Base-by-base conservation (phyloP, 2,888 invertebrate genomes). In the Priocnemis perturbator region DNA sequence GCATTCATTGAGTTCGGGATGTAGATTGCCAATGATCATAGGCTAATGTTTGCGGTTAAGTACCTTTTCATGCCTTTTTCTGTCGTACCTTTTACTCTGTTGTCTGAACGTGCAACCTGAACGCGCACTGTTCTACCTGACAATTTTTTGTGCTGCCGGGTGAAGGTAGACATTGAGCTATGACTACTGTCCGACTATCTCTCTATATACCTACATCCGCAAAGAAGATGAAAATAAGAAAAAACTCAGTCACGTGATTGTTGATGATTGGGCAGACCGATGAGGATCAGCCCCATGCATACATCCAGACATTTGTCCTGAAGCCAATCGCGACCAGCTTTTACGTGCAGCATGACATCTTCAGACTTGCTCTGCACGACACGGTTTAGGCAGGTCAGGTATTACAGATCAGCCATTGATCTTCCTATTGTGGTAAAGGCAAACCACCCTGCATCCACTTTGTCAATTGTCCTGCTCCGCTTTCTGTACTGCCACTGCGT, bases 311-410 rank as follows among this genome's bases (percentile, higher is more conserved):
- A 81, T 98, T 98, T 93, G 94, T 97, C 85, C 92, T 98, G 91
- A 97, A 96, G 91, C 96, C 96, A 82, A 93, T 95, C 89, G 95
- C 93, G 89, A 94, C 92, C 89, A 95, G 95, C 89, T 98, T 95
- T 93, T 97, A 95, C 92, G 94, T 98, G 89, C 96, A 96, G 91
- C 97, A 98, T 90, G 98, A 98, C 91, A 94, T 97, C 90, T 98
- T 98, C 93, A 93, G 98, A 90, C 93, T 98, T 89, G 95, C 96
- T 82, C 93, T 98, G 85, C 97, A 98, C 90, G 95, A 97, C 91
- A 90, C 91, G 74, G 89, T 92, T 88, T 93, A 93, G 89, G 89
- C 79, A 75, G 50, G 19, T 77, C 81, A 82, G 83, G 83, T 86
- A 87, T 70, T 69, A 37, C 14, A 37, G 77, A 81, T 84, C 78